Conservation (phyloP, 2,888 invertebrate genomes). For the Calephelis perditalis region DNA sequence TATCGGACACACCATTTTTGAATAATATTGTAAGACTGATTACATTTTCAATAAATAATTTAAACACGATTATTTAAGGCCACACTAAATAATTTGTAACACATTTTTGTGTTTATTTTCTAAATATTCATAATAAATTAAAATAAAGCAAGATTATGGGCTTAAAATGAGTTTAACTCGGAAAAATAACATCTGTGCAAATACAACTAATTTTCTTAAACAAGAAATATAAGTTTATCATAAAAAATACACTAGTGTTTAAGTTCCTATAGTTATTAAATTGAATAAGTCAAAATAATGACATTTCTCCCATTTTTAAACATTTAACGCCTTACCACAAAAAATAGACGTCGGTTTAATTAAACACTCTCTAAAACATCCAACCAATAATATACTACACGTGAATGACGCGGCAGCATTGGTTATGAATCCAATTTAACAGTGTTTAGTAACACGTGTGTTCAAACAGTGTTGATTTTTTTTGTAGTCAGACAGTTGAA, state of each 20-base stretch:
- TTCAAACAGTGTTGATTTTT: too few relatives aligned
- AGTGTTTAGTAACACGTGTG: too few relatives aligned
- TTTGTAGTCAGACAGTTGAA: too few relatives aligned
- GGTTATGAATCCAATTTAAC: too few relatives aligned
- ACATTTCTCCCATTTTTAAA: too few relatives aligned
- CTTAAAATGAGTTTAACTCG: conserved; percentile 62
- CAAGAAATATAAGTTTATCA: conserved; percentile 31
- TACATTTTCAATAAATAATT: conserved; percentile 23
- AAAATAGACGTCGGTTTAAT: too few relatives aligned
- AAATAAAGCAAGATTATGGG: conserved; percentile 28
- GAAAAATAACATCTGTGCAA: conserved; percentile 28
- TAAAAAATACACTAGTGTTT: conserved; percentile 31
- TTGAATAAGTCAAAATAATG: too few relatives aligned
- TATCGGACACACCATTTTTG: conserved; percentile 4
- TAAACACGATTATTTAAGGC: conserved; percentile 25
- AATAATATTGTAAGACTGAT: conserved; percentile 7
- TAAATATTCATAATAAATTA: conserved; percentile 27
- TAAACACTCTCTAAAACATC: too few relatives aligned
- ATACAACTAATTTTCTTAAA: neutral
- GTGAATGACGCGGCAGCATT: too few relatives aligned
- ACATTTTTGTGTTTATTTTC: conserved; percentile 16
- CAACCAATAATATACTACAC: too few relatives aligned
- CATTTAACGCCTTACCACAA: too few relatives aligned
- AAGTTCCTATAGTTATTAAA: neutral
- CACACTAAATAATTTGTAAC: conserved; percentile 24